phyloP scores from a whole-genome alignment of 2,113 vertebrate species.

The Scartelaos histophorus region DNA sequence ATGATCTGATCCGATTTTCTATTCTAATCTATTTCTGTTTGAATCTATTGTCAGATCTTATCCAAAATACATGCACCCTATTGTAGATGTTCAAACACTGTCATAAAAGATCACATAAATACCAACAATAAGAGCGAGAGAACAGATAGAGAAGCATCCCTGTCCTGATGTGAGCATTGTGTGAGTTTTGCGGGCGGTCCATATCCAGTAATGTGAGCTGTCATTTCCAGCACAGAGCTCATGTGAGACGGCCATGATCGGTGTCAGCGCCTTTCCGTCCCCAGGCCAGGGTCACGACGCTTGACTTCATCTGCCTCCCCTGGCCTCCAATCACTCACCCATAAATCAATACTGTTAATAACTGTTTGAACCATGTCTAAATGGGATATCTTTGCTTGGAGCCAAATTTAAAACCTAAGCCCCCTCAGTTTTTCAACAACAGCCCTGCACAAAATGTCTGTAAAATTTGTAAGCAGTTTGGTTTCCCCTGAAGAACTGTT shows the following conservation, averaged over 20 bases:
- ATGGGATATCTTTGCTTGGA: slow-evolving; percentile 76
- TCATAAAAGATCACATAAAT: background rate
- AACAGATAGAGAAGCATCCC: slow-evolving; percentile 21
- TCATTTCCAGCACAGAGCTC: slow-evolving; percentile 59
- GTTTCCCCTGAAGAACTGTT: slow-evolving; percentile 9
- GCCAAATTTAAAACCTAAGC: slow-evolving; percentile 65
- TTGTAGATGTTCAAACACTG: background rate
- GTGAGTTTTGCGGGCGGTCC: slow-evolving; percentile 41
- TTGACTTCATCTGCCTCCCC: slow-evolving; percentile 76
- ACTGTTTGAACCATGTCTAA: slow-evolving; percentile 80
- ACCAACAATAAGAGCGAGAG: background rate
- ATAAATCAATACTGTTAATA: slow-evolving; percentile 84
- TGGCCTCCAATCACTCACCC: slow-evolving; percentile 80
- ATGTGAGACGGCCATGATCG: slow-evolving; percentile 68
- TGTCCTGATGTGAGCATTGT: slow-evolving; percentile 51
- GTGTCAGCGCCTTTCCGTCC: slow-evolving; percentile 75
- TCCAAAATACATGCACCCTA: background rate
- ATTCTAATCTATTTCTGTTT: background rate
- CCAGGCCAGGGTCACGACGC: slow-evolving; percentile 73
- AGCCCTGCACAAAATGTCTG: slow-evolving; percentile 15
- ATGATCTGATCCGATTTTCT: too few species aligned
- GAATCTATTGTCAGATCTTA: background rate
- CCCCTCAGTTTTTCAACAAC: slow-evolving; percentile 30
- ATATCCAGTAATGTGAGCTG: slow-evolving; percentile 70
- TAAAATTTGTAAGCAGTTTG: slow-evolving; percentile 12